phyloP scores from a whole-genome alignment of 1,140 invertebrate genomes.

The Penaeus vannamei region DNA sequence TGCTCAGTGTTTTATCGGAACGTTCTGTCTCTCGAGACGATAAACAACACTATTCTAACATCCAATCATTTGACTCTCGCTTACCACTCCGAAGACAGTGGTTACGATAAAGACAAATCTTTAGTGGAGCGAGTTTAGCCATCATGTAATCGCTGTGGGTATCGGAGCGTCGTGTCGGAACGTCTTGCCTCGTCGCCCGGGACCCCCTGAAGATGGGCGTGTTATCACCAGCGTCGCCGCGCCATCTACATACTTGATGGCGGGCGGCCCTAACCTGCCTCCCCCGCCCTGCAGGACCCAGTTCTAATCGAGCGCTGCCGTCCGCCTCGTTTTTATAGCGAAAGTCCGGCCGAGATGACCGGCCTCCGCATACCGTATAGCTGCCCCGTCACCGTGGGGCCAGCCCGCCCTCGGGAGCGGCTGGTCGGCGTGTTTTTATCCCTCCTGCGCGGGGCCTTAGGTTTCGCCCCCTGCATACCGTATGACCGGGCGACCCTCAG shows the following conservation, averaged over 20 bases:
- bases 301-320: slow-evolving; percentile 55
- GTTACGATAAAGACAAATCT: background rate
- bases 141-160: too few species aligned
- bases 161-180: too few species aligned
- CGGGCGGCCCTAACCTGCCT: slow-evolving; percentile 1
- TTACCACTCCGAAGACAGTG: slow-evolving; percentile 29
- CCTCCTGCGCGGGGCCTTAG: slow-evolving; percentile 34
- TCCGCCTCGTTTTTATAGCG: slow-evolving; percentile 55
- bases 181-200: too few species aligned
- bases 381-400: slow-evolving; percentile 57
- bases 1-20: too few species aligned
- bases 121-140: too few species aligned
- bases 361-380: slow-evolving; percentile 52
- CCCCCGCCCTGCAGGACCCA: slow-evolving; percentile 31
- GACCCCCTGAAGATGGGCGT: too few species aligned
- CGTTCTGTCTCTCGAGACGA: too few species aligned
- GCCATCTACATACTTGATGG: slow-evolving; percentile 4
- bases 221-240: too few species aligned
- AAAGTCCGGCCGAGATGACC: slow-evolving; percentile 56
- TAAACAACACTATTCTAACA: background rate
- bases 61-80: slow-evolving; percentile 7
- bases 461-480: slow-evolving; percentile 60
- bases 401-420: slow-evolving; percentile 53
- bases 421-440: slow-evolving; percentile 52
- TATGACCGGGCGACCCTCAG: slow-evolving; percentile 55